Conservation (phyloP, 1,140 invertebrate genomes). For the Sweltsa coloradensis region DNA sequence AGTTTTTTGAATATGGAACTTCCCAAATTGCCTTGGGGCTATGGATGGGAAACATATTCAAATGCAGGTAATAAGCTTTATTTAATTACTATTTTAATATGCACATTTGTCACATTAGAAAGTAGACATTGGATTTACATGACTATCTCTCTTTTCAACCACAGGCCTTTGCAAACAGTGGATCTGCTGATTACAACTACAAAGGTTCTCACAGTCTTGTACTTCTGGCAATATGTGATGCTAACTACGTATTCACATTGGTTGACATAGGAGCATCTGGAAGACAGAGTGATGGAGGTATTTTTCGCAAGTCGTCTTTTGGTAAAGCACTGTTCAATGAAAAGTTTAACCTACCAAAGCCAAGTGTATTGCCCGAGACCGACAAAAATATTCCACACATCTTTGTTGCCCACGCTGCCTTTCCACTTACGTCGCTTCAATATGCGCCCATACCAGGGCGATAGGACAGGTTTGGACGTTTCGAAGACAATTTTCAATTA, state of each 20-base stretch:
- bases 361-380: slow-evolving; percentile 12
- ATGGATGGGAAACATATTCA: slow-evolving; percentile 31
- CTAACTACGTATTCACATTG: slow-evolving; percentile 25
- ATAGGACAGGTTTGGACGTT: slow-evolving; percentile 15
- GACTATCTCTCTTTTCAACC: too few relatives aligned
- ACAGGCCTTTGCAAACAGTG: slow-evolving; percentile 15
- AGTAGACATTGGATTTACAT: too few relatives aligned
- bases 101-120: too few relatives aligned
- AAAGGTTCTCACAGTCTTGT: slow-evolving; percentile 30
- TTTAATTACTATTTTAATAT: too few relatives aligned
- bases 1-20: slow-evolving; percentile 25
- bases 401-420: slow-evolving; percentile 19
- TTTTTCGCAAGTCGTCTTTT: slow-evolving; percentile 22
- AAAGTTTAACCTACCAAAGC: slow-evolving; percentile 17
- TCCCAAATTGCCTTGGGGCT: slow-evolving; percentile 25
- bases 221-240: slow-evolving; percentile 29
- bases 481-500: slow-evolving; percentile 14
- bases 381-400: slow-evolving; percentile 6
- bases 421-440: slow-evolving; percentile 15
- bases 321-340: slow-evolving; percentile 21
- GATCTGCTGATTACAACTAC: slow-evolving; percentile 29
- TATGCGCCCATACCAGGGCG: slow-evolving; percentile 17
- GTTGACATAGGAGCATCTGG: slow-evolving; percentile 27
- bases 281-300: slow-evolving; percentile 22
- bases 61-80: too few relatives aligned